phyloP scores from a whole-genome alignment of 1,140 invertebrate species.

The Apis florea region DNA sequence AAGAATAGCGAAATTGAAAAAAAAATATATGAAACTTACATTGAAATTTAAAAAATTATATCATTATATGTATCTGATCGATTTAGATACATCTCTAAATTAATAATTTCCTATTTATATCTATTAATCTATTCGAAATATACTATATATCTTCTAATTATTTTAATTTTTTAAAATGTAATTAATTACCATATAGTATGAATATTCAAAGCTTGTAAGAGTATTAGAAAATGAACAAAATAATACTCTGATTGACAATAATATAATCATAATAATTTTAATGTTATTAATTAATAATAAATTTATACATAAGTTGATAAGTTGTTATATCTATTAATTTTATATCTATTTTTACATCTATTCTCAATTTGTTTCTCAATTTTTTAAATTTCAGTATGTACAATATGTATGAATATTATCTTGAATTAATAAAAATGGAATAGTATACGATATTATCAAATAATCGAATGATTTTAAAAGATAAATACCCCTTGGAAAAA shows the following conservation, averaged over 20 bases:
- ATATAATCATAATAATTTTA: slow-evolving; percentile 2
- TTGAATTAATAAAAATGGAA: not conserved
- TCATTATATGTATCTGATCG: slow-evolving; percentile 5
- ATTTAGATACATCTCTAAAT: not conserved
- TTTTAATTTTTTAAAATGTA: not conserved
- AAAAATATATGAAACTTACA: no score
- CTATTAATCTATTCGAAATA: not conserved
- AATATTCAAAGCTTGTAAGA: not conserved
- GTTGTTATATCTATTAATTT: not conserved
- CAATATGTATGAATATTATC: not conserved
- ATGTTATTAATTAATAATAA: slow-evolving; percentile 17
- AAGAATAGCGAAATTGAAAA: not conserved
- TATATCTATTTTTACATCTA: not conserved
- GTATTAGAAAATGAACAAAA: not conserved
- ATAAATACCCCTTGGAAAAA: not conserved
- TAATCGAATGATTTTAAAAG: not conserved
- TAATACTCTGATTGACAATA: slow-evolving; percentile 15
- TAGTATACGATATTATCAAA: no score
- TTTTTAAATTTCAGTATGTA: not conserved
- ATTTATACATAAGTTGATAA: slow-evolving; percentile 27
- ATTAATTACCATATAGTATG: not conserved
- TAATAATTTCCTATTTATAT: not conserved
- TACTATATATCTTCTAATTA: not conserved
- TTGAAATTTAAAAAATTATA: not conserved
- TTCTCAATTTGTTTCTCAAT: no score